Percentiles rank a stretch among this genome's conserved stretches.
Conservation (phyloP, 1,140 invertebrate genomes). For the Carposina sasakii region DNA sequence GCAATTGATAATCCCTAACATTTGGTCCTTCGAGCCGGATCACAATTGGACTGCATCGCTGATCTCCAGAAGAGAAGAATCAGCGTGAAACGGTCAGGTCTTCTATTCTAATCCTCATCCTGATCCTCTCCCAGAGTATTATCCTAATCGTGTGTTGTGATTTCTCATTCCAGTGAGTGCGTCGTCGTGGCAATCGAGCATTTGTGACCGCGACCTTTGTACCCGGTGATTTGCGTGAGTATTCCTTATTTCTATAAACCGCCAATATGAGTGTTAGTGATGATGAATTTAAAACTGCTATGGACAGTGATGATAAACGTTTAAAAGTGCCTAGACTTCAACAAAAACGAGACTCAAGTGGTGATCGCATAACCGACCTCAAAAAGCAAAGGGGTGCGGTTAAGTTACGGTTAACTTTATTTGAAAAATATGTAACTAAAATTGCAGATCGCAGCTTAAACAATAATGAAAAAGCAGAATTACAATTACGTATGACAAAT, state of each 20-base stretch:
- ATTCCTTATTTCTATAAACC: neutral
- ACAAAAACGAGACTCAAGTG: neutral
- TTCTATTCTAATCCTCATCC: too few relatives aligned
- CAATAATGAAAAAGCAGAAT: neutral
- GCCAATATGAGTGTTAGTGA: neutral
- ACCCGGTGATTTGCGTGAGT: neutral
- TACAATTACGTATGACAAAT: neutral
- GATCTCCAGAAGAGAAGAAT: too few relatives aligned
- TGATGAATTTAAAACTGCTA: neutral
- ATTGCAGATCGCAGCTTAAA: neutral
- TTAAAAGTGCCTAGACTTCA: neutral
- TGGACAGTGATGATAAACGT: too few relatives aligned
- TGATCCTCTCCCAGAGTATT: neutral
- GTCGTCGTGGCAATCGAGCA: neutral
- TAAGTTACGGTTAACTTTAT: neutral
- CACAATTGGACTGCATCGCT: too few relatives aligned
- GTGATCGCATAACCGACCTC: neutral
- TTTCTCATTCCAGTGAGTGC: neutral
- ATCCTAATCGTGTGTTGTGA: neutral
- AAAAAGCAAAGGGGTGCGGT: neutral
- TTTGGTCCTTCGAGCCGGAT: neutral
- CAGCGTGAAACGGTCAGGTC: too few relatives aligned
- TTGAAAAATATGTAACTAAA: neutral
- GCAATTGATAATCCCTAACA: neutral
- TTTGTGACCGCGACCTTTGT: neutral